Evolutionary conservation across 2,113 vertebrate genomes (phyloP).

Genomic region (Hippoglossus stenolepis): DNA sequence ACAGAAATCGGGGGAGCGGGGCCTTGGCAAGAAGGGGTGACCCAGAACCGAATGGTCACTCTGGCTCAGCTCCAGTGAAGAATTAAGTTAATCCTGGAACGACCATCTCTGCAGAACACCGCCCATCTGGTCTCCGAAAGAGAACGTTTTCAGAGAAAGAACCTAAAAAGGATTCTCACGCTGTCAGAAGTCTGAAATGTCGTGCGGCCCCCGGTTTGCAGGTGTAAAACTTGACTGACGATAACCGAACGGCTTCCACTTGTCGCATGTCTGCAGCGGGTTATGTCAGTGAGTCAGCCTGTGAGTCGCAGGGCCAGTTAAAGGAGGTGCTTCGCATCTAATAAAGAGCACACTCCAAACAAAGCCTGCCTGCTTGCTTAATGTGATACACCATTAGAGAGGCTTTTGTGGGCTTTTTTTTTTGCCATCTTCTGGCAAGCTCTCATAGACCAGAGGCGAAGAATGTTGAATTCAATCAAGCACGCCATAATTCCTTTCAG

Average conservation of each 20-base stretch:
- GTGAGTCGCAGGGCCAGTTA: neutral
- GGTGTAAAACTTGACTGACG: neutral
- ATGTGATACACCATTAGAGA: slow-evolving; percentile 51
- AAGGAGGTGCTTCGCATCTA: slow-evolving; percentile 8
- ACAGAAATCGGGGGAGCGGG: neutral
- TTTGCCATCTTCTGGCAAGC: slow-evolving; percentile 50
- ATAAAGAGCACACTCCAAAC: slow-evolving; percentile 40
- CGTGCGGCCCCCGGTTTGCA: neutral
- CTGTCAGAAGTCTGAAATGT: no score
- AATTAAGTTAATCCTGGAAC: neutral
- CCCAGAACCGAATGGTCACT: neutral
- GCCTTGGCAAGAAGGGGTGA: neutral
- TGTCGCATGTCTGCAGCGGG: neutral
- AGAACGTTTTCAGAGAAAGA: no score
- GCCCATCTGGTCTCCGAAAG: no score
- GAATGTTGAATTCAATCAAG: slow-evolving; percentile 73
- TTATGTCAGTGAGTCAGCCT: neutral
- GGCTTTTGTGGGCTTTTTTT: slow-evolving; percentile 29
- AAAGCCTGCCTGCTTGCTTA: slow-evolving; percentile 40
- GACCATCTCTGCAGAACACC: neutral
- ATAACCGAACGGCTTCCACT: slow-evolving; percentile 17
- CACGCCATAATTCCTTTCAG: slow-evolving; percentile 71
- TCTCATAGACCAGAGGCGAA: slow-evolving; percentile 55
- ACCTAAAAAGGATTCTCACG: no score
- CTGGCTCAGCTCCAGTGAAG: neutral